A percentile compares a stretch with the other conserved stretches of the same genome.
Evolutionary conservation across 2,113 vertebrate species (phyloP).

Genomic region (Thymallus thymallus): DNA sequence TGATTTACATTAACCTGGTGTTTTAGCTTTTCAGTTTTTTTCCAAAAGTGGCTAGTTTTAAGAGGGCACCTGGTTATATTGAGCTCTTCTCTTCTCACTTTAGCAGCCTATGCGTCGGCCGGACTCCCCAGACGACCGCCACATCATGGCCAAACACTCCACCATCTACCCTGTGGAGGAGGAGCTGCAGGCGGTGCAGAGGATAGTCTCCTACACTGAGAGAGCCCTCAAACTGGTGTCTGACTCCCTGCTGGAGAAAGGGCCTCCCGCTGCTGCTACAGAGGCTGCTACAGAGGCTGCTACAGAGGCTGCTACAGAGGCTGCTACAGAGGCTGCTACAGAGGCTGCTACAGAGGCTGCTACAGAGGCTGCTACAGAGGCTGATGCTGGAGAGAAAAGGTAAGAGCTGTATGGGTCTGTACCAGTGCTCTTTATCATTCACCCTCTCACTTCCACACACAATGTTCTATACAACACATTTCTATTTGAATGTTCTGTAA

Average conservation of each 20-base stretch:
- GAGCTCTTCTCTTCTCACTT: not conserved
- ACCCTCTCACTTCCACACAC: too few relatives aligned
- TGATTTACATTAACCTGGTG: not conserved
- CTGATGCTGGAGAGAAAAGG: slow-evolving; percentile 51
- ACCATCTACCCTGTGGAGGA: slow-evolving; percentile 80
- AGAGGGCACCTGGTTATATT: not conserved
- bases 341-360: too few relatives aligned
- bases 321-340: not conserved
- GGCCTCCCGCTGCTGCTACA: slow-evolving; percentile 11
- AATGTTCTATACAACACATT: too few relatives aligned
- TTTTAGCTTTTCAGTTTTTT: not conserved
- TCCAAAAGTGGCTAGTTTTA: not conserved
- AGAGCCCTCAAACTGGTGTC: slow-evolving; percentile 82
- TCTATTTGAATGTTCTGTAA: too few relatives aligned
- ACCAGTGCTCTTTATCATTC: too few relatives aligned
- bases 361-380: not conserved
- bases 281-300: not conserved
- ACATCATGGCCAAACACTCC: slow-evolving; percentile 80
- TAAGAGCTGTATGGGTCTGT: slow-evolving; percentile 35
- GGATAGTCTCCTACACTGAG: slow-evolving; percentile 77
- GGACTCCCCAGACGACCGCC: slow-evolving; percentile 76
- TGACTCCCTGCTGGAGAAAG: slow-evolving; percentile 72
- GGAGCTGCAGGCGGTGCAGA: slow-evolving; percentile 81
- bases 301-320: too few relatives aligned
- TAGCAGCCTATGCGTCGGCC: slow-evolving; percentile 67